These are phyloP conservation scores for Drosophila miranda DNA, from an alignment of 1,140 invertebrate genomes.

Conservation along the genomic window DNA sequence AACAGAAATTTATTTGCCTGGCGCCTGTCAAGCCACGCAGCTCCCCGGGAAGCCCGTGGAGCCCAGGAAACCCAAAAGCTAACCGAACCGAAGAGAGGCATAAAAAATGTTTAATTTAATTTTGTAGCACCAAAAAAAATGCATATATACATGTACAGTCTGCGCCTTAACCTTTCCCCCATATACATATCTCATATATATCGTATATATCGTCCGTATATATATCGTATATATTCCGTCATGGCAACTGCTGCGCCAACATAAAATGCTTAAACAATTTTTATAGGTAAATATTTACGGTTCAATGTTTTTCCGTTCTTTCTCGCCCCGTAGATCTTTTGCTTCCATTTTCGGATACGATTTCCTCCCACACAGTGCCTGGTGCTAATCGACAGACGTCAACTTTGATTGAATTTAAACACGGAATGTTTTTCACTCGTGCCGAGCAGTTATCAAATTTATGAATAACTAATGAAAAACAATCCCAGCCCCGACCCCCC, in stretches of 20 bases:
- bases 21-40: conserved; percentile 38
- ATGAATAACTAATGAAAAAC: conserved; percentile 12
- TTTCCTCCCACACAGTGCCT: neutral
- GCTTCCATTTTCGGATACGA: conserved; percentile 3
- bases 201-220: neutral
- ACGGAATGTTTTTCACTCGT: conserved; percentile 21
- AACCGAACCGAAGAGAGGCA: conserved; percentile 26
- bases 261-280: conserved; percentile 78
- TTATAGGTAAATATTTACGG: conserved; percentile 68
- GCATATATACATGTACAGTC: neutral
- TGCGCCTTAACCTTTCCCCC: conserved; percentile 30
- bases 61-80: neutral
- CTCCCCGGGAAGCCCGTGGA: conserved; percentile 7
- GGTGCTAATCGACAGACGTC: conserved; percentile 66
- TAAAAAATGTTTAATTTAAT: conserved; percentile 80
- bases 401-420: conserved; percentile 68
- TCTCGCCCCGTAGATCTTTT: neutral
- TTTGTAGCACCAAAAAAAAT: conserved; percentile 49
- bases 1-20: conserved; percentile 73
- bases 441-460: conserved; percentile 4
- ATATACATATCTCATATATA: neutral
- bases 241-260: conserved; percentile 74
- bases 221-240: conserved; percentile 21
- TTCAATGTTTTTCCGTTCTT: conserved; percentile 7
- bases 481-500: neutral